Evolutionary conservation across 1,140 invertebrate genomes (phyloP).

Genomic region (Eciton burchellii): DNA sequence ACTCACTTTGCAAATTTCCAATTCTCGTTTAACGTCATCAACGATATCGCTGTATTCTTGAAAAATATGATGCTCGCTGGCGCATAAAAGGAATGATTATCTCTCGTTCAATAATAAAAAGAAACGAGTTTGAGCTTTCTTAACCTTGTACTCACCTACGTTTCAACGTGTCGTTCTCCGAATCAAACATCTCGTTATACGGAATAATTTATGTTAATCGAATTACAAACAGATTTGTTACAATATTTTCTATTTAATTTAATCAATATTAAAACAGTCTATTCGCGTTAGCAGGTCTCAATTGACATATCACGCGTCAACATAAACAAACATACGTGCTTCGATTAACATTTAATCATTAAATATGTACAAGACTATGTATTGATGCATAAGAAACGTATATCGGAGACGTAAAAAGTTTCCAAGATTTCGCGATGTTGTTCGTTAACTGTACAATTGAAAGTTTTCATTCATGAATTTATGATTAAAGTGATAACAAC

Average conservation of each 20-base stretch:
- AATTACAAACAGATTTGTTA: background rate
- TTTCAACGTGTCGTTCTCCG: slow-evolving; percentile 39
- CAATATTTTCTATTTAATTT: slow-evolving; percentile 9
- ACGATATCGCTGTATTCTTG: slow-evolving; percentile 75
- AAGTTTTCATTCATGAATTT: background rate
- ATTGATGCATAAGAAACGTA: background rate
- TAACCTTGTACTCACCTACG: slow-evolving; percentile 76
- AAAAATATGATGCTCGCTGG: slow-evolving; percentile 66
- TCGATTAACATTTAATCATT: background rate
- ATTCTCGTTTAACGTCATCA: slow-evolving; percentile 77
- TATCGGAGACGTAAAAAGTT: background rate
- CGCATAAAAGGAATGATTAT: slow-evolving; percentile 18
- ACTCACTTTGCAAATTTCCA: slow-evolving; percentile 80
- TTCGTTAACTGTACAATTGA: background rate
- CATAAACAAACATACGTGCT: background rate
- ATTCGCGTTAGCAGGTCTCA: background rate
- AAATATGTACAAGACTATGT: background rate
- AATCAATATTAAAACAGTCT: background rate
- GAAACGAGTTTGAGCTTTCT: background rate
- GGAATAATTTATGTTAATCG: background rate
- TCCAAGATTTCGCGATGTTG: background rate
- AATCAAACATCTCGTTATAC: slow-evolving; percentile 63
- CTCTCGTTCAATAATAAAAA: background rate
- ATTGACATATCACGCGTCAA: background rate
- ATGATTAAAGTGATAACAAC: background rate